Evolutionary conservation across 2,113 vertebrate genomes (phyloP).

Genomic region (Paramisgurnus dabryanus): DNA sequence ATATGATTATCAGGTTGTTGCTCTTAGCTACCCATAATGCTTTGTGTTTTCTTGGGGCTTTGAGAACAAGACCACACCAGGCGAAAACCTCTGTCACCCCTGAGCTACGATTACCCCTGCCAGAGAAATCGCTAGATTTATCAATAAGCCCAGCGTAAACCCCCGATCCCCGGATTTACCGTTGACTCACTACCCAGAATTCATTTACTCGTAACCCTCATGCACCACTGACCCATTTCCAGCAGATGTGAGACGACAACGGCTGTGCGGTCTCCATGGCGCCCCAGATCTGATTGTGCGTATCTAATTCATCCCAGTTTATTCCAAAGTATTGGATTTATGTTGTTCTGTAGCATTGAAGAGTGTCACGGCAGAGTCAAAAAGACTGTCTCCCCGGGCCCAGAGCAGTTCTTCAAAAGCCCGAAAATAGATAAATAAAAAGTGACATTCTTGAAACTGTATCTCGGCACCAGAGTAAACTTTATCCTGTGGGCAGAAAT

Average conservation of each 20-base stretch:
- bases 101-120: conserved; percentile 10
- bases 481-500: conserved; percentile 47
- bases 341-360: background rate
- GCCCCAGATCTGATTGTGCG: background rate
- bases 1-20: background rate
- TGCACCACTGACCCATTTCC: conserved; percentile 30
- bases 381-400: background rate
- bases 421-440: conserved; percentile 34
- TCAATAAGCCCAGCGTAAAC: conserved; percentile 51
- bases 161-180: conserved; percentile 25
- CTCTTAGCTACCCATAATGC: conserved; percentile 5
- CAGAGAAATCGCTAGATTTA: conserved; percentile 29
- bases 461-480: conserved; percentile 45
- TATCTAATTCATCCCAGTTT: conserved; percentile 10
- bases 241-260: background rate
- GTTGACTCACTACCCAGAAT: conserved; percentile 26
- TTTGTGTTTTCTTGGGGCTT: conserved; percentile 34
- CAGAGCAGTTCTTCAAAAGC: background rate
- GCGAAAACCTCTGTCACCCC: background rate
- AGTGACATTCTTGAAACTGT: conserved; percentile 35
- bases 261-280: background rate
- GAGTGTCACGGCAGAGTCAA: background rate
- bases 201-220: conserved; percentile 20
- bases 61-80: conserved; percentile 3
- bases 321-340: background rate